Percentiles rank a stretch among this genome's conserved stretches.
Conservation (phyloP, 2,113 vertebrate genomes). For the Crocuta crocuta region DNA sequence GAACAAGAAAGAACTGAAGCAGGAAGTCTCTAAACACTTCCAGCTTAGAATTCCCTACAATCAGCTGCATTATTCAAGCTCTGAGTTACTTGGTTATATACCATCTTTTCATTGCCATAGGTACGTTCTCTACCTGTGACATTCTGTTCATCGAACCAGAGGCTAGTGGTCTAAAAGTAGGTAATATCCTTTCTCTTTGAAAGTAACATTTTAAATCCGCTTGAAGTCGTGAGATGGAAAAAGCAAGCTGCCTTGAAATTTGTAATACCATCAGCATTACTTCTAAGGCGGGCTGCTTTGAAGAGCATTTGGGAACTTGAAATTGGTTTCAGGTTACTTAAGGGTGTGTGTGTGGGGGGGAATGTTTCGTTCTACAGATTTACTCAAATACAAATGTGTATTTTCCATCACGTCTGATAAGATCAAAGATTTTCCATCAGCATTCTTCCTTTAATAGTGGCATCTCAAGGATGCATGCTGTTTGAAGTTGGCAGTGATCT, state of each 20-base stretch:
- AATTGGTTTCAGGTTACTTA: slow-evolving; percentile 78
- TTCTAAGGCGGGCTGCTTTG: slow-evolving; percentile 77
- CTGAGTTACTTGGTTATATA: neutral
- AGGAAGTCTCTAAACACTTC: slow-evolving; percentile 53
- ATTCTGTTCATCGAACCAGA: slow-evolving; percentile 81
- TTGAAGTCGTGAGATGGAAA: slow-evolving; percentile 72
- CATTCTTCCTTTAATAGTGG: slow-evolving; percentile 74
- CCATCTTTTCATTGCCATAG: slow-evolving; percentile 41
- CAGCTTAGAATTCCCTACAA: slow-evolving; percentile 72
- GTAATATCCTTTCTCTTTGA: slow-evolving; percentile 80
- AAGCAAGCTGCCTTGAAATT: slow-evolving; percentile 72
- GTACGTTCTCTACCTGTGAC: slow-evolving; percentile 78
- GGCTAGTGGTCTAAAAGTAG: slow-evolving; percentile 69
- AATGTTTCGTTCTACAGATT: slow-evolving; percentile 57
- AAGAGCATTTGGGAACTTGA: slow-evolving; percentile 78
- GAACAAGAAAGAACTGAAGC: slow-evolving; percentile 72
- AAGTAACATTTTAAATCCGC: slow-evolving; percentile 78
- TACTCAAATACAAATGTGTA: slow-evolving; percentile 73
- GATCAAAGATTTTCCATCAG: slow-evolving; percentile 79
- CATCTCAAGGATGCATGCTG: slow-evolving; percentile 73
- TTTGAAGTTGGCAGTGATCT: slow-evolving; percentile 83
- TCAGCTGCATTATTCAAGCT: slow-evolving; percentile 60
- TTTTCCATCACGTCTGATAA: slow-evolving; percentile 78
- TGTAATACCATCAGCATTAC: slow-evolving; percentile 69
- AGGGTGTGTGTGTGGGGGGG: neutral